Evolutionary conservation across 2,888 invertebrate species (phyloP), one percentile per base, ranked within the genome.

Genomic region (Alentia gelatinosa): DNA sequence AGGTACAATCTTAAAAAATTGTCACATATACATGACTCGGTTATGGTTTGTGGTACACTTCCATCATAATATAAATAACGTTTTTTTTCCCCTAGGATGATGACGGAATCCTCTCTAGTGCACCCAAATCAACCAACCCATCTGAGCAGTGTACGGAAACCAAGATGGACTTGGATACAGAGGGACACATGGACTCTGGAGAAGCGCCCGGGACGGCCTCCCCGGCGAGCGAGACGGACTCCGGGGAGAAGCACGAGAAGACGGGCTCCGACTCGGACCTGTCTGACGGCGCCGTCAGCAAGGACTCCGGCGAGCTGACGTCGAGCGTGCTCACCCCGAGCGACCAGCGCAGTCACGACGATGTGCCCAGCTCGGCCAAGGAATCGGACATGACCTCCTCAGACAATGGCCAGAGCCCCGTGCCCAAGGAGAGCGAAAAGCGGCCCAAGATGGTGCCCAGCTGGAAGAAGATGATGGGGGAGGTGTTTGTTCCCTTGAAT

Each of bases 321-420:
- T 15, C n/a, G 92, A 95, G 96, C 92, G 94, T 97, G 93, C 63
- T 95, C 0, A 93, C 95, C 0, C 94, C 94, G 0, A 94, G 94
- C 91, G 94, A 95, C 89, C 93, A 94, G 79, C 91, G 94, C 63
- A 94, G 94, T 92, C 94, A 92, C 89, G 94, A 94, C 39, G 94
- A 95, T 63, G 93, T 94, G 26, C 92, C 92, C 96, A 97, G 93
- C 95, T 96, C 94, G 95, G 96, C 94, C 90, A 95, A 91, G 92
- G 95, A 94, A 89, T 94, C 94, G 0, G 93, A 94, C 56, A 92
- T 91, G 15, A 63, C 90, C 40, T 93, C 93, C 9, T 68, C 68
- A 30, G 68, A 68, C 30, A 68, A 26, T 26, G 68, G 68, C 23
- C 68, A 68, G 26, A 26, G 26, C 26, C 68, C 68, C 4, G 30